Base-by-base conservation (phyloP, 2,888 invertebrate genomes). In the Drosophila paramelanica region DNA sequence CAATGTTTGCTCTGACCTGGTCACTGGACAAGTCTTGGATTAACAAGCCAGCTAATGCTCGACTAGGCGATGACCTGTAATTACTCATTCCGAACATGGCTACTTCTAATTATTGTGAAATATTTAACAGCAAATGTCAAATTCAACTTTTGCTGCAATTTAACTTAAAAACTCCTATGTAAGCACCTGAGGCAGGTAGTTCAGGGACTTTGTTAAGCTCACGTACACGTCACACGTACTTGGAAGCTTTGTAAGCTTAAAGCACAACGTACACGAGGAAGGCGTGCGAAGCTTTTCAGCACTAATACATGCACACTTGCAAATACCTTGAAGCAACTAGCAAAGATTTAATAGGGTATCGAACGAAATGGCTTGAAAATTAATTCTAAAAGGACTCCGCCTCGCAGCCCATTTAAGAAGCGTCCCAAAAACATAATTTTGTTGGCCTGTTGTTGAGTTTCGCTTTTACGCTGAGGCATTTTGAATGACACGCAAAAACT, bases 391-490 rank as follows among this genome's bases (percentile, higher is more conserved):
- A 13, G 25, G 20, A 49, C 49, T 31, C 42, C 47, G 25, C 31
- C 53, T 43, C 17, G 43, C 41, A 25, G 17, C 8, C 52, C 71
- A 71, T 64, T 64, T 66, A 52, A 53, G 60, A 49, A 59, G 36
- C 8, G 23, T 11, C 11, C 42, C 47, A 45, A 43, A 71, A 67
- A 76, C 76, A 82, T 88, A 79, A 82, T 86, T 85, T 88, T 76
- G 67, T 69, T 52, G 61, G 43, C 39, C 57, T 71, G 69, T 60
- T 74, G 67, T 76, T 68, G 79, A 38, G 71, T 59, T 68, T 52
- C 51, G 65, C 75, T 66, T 51, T 74, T 73, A 52, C 64, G 31
- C 31, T 46, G 43, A 68, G 66, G 68, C 62, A 68, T 81, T 81
- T 75, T 68, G 64, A 71, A 64, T 69, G 75, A 64, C 67, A 66